Evolutionary conservation across 2,113 vertebrate genomes (phyloP), one percentile per base, ranked within the genome.

Genomic region (Sterrhoptilus dennistouni): DNA sequence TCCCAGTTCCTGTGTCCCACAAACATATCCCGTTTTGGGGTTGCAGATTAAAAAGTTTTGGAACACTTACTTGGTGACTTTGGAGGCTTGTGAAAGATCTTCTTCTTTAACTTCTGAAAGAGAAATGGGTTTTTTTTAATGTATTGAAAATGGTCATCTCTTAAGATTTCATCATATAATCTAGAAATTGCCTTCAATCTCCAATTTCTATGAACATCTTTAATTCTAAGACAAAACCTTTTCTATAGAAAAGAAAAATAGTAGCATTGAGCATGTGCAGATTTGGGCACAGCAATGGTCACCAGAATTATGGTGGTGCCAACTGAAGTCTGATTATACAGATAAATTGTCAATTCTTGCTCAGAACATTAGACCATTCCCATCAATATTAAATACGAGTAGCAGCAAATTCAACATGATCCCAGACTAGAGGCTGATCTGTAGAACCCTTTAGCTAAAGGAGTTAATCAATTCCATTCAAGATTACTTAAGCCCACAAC

Each of bases 31-130:
- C 2, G 22, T 40, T 78, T 42, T 57, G 19, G 22, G 74, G 22
- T 2, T 59, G 18, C 3, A 74, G 42, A 88, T 52, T 6, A 50
- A 78, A 86, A 64, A n/a, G n/a, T 3, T n/a, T 54, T 33, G 35
- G 5, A 53, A 49, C 38, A 97, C 99, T 98, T 97, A 99, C 99
- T 99, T 72, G 98, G 98, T 76, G 98, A 98, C 33, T 96, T 96
- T 31, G 98, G 98, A 88, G 98, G 98, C 82, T 98, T 99, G 71
- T 89, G 83, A 60, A 94, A 90, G 49, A 96, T 95, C 92, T 97
- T 98, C 95, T 97, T 98, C 76, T 97, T 98, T 44, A 98, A 78
- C 92, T 95, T 98, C 99, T 99, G 97, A 53, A 92, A 97, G 76
- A 94, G 38, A 96, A 83, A 92, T 83, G n/a, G 7, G 4, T 6